A percentile compares a stretch with the other conserved stretches of the same genome.
phyloP scores from a whole-genome alignment of 2,113 vertebrate genomes.

The Benitochromis conjunctus region DNA sequence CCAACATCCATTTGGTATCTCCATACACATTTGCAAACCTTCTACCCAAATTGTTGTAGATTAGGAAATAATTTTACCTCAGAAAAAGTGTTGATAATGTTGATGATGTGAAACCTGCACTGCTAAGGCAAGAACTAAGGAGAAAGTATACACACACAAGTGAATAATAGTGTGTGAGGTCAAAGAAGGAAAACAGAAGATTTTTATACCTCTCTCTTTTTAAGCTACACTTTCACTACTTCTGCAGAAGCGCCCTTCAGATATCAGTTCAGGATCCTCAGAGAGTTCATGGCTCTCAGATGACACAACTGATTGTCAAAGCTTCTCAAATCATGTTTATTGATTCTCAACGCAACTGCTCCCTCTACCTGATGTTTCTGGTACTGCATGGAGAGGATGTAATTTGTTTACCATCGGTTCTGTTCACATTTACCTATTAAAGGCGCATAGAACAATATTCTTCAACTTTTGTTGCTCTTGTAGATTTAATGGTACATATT shows the following conservation, averaged over 20 bases:
- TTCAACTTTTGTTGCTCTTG: not conserved
- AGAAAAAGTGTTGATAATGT: not conserved
- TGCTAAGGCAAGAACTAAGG: not conserved
- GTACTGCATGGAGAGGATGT: not conserved
- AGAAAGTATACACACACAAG: not conserved
- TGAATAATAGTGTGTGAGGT: not conserved
- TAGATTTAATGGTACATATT: not conserved
- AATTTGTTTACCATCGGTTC: not conserved
- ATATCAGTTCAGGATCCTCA: not conserved
- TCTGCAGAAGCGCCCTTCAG: not conserved
- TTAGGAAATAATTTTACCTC: not conserved
- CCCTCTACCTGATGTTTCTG: slow-evolving; percentile 8
- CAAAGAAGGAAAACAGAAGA: not conserved
- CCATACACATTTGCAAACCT: not conserved
- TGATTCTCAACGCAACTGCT: not conserved
- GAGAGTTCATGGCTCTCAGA: not conserved
- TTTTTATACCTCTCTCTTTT: not conserved
- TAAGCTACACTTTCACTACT: not conserved
- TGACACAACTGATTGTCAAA: not conserved
- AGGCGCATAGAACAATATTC: not conserved
- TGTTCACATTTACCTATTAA: not conserved
- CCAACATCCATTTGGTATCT: not conserved
- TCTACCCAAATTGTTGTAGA: not conserved
- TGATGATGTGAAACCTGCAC: not conserved
- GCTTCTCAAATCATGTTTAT: not conserved